Percentiles rank a stretch among this genome's conserved stretches.
phyloP scores from a whole-genome alignment of 2,113 vertebrate species.

The Coryphaenoides rupestris region DNA sequence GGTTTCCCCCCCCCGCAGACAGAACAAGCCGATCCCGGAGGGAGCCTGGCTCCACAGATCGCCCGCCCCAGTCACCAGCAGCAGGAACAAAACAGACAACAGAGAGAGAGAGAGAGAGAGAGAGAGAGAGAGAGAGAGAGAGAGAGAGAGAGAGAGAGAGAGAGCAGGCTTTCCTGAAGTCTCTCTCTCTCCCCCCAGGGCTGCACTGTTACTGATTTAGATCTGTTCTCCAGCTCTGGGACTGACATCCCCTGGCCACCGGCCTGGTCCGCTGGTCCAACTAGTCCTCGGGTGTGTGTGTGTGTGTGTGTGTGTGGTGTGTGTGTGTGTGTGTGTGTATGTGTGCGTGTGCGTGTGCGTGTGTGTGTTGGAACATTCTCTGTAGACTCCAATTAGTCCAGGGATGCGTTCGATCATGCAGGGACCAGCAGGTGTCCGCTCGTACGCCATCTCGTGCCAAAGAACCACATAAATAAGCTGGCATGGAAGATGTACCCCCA shows the following conservation, averaged over 20 bases:
- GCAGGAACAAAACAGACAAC: slow-evolving; percentile 8
- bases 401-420: slow-evolving; percentile 58
- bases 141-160: too few relatives aligned
- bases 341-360: slow-evolving; percentile 3
- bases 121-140: too few relatives aligned
- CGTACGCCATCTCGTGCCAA: slow-evolving; percentile 41
- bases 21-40: slow-evolving; percentile 53
- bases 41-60: slow-evolving; percentile 48
- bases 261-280: not conserved
- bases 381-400: slow-evolving; percentile 63
- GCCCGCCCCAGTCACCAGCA: slow-evolving; percentile 44
- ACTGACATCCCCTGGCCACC: not conserved
- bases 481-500: slow-evolving; percentile 25
- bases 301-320: too few relatives aligned
- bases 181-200: too few relatives aligned
- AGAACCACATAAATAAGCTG: slow-evolving; percentile 52
- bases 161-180: slow-evolving; percentile 36
- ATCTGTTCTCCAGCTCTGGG: not conserved
- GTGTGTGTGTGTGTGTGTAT: too few relatives aligned
- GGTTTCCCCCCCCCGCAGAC: slow-evolving; percentile 40
- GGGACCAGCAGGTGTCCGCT: slow-evolving; percentile 62
- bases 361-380: slow-evolving; percentile 45
- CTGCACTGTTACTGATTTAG: too few relatives aligned
- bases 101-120: too few relatives aligned
- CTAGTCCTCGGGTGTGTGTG: too few relatives aligned